phyloP scores from a whole-genome alignment of 2,113 vertebrate species.

The Barnardius zonarius region DNA sequence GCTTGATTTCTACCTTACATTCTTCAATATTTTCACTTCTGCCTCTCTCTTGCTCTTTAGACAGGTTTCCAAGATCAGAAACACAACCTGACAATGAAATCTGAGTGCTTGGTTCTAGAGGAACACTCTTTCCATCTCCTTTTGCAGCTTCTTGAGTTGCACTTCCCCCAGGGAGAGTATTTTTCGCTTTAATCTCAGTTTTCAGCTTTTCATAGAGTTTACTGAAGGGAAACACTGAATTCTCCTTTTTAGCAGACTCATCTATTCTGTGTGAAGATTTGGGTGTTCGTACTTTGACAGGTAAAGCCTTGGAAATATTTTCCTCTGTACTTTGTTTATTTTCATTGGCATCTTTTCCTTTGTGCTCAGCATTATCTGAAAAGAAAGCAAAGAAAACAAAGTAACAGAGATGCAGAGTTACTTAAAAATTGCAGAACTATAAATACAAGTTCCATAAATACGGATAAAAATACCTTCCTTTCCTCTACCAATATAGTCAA shows the following conservation, averaged over 20 bases:
- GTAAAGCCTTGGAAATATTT: neutral
- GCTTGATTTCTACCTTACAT: neutral
- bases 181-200: slow-evolving; percentile 54
- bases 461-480: neutral
- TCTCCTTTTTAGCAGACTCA: neutral
- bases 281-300: neutral
- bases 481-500: neutral
- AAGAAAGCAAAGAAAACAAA: neutral
- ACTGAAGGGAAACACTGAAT: slow-evolving; percentile 76
- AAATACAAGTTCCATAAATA: neutral
- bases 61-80: neutral
- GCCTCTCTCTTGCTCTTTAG: neutral
- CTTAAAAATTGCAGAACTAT: neutral
- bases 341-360: neutral
- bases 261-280: neutral
- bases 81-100: neutral
- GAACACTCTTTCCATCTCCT: neutral
- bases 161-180: neutral
- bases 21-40: neutral
- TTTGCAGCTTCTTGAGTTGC: neutral
- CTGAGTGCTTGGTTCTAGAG: neutral
- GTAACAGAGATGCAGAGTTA: neutral
- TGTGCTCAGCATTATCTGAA: neutral
- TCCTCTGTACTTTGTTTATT: neutral
- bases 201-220: slow-evolving; percentile 84